Conservation (phyloP, 2,888 invertebrate species). For the Pharmacophagus antenor region DNA sequence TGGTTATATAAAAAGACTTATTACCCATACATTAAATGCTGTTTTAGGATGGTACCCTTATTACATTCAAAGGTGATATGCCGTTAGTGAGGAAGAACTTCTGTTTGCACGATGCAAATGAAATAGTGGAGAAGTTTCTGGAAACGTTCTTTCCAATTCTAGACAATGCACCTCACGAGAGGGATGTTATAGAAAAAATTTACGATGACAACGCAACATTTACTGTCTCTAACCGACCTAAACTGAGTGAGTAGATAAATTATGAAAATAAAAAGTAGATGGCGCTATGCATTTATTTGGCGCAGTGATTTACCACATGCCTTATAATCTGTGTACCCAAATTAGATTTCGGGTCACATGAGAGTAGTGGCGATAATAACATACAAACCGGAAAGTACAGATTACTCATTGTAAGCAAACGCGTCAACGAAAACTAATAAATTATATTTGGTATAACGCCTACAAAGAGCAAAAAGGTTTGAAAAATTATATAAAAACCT, state of each 20-base stretch:
- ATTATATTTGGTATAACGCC: too few relatives aligned
- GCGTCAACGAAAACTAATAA: too few relatives aligned
- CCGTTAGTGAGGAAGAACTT: conserved; percentile 74
- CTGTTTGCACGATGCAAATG: conserved; percentile 67
- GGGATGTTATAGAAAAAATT: conserved; percentile 76
- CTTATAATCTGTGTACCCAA: too few relatives aligned
- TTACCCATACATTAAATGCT: neutral
- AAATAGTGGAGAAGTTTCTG: conserved; percentile 82
- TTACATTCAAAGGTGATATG: conserved; percentile 54
- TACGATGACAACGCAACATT: conserved; percentile 84
- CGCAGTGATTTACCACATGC: too few relatives aligned
- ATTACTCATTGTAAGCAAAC: too few relatives aligned
- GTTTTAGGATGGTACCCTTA: conserved; percentile 75
- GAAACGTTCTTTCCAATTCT: conserved; percentile 84
- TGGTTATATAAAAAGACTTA: neutral
- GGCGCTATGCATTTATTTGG: too few relatives aligned
- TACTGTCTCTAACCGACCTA: conserved; percentile 74
- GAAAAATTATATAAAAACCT: too few relatives aligned
- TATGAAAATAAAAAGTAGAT: too few relatives aligned
- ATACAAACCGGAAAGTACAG: too few relatives aligned
- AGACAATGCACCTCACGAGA: conserved; percentile 76
- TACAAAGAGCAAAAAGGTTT: too few relatives aligned
- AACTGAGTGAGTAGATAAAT: conserved; percentile 1
- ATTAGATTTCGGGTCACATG: too few relatives aligned
- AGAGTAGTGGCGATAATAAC: too few relatives aligned